Base-by-base conservation (phyloP, 2,113 vertebrate species). In the Upupa epops region DNA sequence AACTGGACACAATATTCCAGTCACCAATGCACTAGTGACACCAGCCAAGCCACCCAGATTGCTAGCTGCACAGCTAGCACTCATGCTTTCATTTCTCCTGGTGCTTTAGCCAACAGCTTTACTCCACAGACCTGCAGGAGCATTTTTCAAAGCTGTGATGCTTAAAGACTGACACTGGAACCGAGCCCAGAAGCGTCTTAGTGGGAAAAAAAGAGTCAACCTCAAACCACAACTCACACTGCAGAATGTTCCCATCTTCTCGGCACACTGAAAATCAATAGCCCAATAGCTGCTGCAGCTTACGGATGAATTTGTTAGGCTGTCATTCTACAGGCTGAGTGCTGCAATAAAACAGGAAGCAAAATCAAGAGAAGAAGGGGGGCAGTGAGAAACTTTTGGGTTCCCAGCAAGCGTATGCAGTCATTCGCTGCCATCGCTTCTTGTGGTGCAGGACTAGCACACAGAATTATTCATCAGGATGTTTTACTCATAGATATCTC, bases 231-330 rank as follows among this genome's bases (percentile, higher is more conserved):
- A 95, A 78, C 65, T 94, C 92, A 92, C 77, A 64, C 65, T 92
- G 91, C 87, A 93, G 92, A 88, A 95, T 84, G 87, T 94, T 91
- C 78, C 85, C 70, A 83, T 93, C 95, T 94, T 90, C 81, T 86
- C 88, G 83, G 87, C 78, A 83, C 81, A 78, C 69, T 86, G 82
- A 96, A 96, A 97, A 97, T 96, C 95, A 95, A 96, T 96, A 96
- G 59, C 63, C 80, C 86, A 83, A 89, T 96, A 95, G 92, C 75
- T 93, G 75, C 86, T 86, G 73, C 78, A 93, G 83, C 90, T 77
- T 60, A 83, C 2, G 20, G 88, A 95, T 75, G 75, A 74, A 92
- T 94, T 94, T 94, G 80, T 95, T 96, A 92, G 90, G 60, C 59
- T 96, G 94, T 84, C 94, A 86, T 64, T 93, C 88, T 89, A 83